Percentiles rank a stretch among this genome's conserved stretches.
These are phyloP conservation scores for Lamprologus lemairii DNA, from an alignment of 2,113 vertebrate genomes.

Conservation along the genomic window DNA sequence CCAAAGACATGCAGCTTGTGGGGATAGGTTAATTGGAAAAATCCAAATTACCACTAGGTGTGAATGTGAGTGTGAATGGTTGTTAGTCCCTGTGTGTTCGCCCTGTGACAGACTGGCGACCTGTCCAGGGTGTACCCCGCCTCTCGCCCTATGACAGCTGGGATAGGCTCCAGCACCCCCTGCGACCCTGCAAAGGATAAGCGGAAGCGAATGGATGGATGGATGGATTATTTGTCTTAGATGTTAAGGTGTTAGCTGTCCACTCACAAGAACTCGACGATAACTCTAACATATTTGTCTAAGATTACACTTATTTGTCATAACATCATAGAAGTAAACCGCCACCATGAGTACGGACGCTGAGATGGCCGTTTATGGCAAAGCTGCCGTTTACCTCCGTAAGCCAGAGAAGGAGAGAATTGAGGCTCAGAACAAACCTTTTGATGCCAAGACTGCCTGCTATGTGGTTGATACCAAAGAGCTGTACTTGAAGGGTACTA, in stretches of 20 bases:
- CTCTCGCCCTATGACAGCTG: not conserved
- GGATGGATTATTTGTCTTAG: not conserved
- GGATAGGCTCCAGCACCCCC: fast-evolving
- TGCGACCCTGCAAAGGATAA: not conserved
- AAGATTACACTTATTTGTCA: not conserved
- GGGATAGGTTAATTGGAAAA: too few species aligned
- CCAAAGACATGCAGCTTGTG: too few species aligned
- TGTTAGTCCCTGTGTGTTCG: fast-evolving
- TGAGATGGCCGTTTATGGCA: conserved; percentile 57
- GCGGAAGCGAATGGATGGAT: not conserved
- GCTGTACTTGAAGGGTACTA: conserved; percentile 45
- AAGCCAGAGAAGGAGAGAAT: conserved; percentile 60
- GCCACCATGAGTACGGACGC: conserved; percentile 58
- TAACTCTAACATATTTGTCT: not conserved
- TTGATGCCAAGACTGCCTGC: conserved; percentile 55
- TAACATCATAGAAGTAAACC: conserved; percentile 4
- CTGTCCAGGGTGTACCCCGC: not conserved
- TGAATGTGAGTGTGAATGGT: too few species aligned
- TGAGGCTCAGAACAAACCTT: conserved; percentile 49
- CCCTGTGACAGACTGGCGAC: not conserved
- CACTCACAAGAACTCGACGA: fast-evolving
- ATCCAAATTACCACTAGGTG: too few species aligned
- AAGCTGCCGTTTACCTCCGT: conserved; percentile 53
- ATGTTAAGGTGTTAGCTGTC: not conserved
- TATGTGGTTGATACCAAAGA: conserved; percentile 37